These are phyloP conservation scores for Melipona beecheii DNA, from an alignment of 2,888 invertebrate genomes.

Conservation along the genomic window DNA sequence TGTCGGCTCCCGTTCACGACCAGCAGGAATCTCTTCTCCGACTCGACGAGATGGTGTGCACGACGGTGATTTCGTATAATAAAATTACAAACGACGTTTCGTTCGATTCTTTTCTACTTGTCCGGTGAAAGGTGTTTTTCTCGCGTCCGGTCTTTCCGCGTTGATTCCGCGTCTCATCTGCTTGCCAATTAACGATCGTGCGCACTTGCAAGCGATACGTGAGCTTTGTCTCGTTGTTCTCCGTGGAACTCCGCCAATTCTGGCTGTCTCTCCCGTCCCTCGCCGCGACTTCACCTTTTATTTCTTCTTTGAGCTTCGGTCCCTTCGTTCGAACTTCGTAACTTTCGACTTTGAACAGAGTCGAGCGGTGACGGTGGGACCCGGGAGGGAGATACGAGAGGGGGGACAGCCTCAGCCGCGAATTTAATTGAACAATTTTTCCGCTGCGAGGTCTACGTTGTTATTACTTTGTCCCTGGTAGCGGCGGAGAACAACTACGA, in stretches of 20 bases:
- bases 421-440: slow-evolving; percentile 69
- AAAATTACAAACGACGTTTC: neutral
- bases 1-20: neutral
- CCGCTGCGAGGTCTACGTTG: slow-evolving; percentile 27
- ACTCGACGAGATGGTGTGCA: too few relatives aligned
- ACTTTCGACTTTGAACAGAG: slow-evolving; percentile 49
- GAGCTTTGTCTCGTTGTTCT: slow-evolving; percentile 33
- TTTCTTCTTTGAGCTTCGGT: slow-evolving; percentile 16
- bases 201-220: slow-evolving; percentile 19
- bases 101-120: neutral
- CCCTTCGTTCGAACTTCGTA: slow-evolving; percentile 58
- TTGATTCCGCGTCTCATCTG: slow-evolving; percentile 19
- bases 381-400: slow-evolving; percentile 36
- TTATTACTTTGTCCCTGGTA: slow-evolving; percentile 43
- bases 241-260: neutral
- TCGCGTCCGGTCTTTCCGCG: neutral
- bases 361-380: slow-evolving; percentile 25
- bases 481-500: neutral
- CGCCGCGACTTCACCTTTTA: slow-evolving; percentile 11
- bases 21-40: neutral
- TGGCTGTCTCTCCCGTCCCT: neutral
- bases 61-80: neutral
- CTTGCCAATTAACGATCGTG: slow-evolving; percentile 37
- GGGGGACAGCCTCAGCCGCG: slow-evolving; percentile 39
- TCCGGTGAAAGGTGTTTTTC: neutral